Base-by-base conservation (phyloP, 35 echinoderm and acorn worm species). In the Strongylocentrotus purpuratus region DNA sequence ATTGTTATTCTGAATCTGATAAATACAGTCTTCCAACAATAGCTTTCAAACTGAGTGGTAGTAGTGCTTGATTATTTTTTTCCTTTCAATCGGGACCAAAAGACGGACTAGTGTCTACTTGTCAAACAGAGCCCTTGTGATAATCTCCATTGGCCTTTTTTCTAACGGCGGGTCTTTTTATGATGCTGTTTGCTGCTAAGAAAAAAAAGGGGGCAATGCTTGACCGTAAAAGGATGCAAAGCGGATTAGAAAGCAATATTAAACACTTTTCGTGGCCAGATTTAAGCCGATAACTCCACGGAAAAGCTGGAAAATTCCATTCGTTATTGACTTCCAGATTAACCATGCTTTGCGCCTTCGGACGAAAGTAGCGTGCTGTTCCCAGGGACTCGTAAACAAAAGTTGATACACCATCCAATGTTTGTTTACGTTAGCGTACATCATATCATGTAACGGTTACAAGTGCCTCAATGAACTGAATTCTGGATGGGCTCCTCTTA, bases 181-280 rank as follows among this genome's bases (percentile, higher is more conserved):
- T 78, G 65, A 78, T 28, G 65, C 18, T 28, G 61, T 70, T 28
- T 78, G 20, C 65, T 78, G 65, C 65, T 78, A 78, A 7, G 22
- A 78, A 78, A 78, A 70, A 20, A 28, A 70, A 78, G 28, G 7
- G 20, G 22, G 22, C 65, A 78, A 28, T 78, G 65, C 25, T 7
- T 78, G 22, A 17, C 33, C 33, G 87, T 45, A 45, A 15, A 89
- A 89, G 28, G 85, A 13, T 86, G 20, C 32, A 33, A 88, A 88
- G 87, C 13, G 87, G 87, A 88, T 88, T 88, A 46, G 87, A 89
- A 89, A 89, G 87, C 87, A 89, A 89, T 89, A 31, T 89, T 89
- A 89, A 89, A 89, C 87, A 89, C 87, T 89, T 89, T 89, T 46
- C 87, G 12, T 33, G 87, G 33, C 87, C 25, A 46, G 18, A 45